Base-by-base conservation (phyloP, 2,888 invertebrate genomes). In the Syritta pipiens region DNA sequence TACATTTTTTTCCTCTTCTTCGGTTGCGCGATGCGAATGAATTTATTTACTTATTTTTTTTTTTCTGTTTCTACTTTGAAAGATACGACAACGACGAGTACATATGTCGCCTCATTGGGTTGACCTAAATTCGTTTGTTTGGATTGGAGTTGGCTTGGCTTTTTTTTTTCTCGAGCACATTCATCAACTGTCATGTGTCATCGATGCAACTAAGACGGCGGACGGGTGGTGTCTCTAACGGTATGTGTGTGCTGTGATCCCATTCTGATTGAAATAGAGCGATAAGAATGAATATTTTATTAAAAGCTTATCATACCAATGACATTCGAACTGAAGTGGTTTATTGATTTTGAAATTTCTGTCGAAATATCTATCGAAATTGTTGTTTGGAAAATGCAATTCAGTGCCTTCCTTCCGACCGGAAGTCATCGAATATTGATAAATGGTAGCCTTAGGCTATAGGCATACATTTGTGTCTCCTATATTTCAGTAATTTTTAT, bases 121-220 rank as follows among this genome's bases (percentile, higher is more conserved):
- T 76, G 76, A 76, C 76, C 76, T 51, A 63, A 69, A 51, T 76
- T 51, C 49, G 42, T 20, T n/a, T 76, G 62, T 68, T 62, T 69
- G 68, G 40, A 68, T 68, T 68, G 28, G 49, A 53, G 20, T 55
- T 14, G 6, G n/a, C n/a, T 40, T 40, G 5, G n/a, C n/a, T 30
- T 35, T 26, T 19, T 24, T 51, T 22, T 37, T 19, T 40, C 14
- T 32, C 5, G 53, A 55, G 1, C 30, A 26, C 69, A 63, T 69
- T 49, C 55, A 69, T 76, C 60, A 75, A 69, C 68, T 65, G 75
- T 75, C 75, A 57, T 68, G 67, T 74, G 74, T 75, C 75, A 75
- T 60, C 24, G 48, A 51, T 69, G 57, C 63, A 63, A 48, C 35
- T 51, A 42, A 37, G 32, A 46, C 37, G 68, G 49, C 32, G 46